A percentile compares a stretch with the other conserved stretches of the same genome.
These are phyloP conservation scores for Leiothrix lutea DNA, from an alignment of 2,113 vertebrate genomes.

Conservation along the genomic window DNA sequence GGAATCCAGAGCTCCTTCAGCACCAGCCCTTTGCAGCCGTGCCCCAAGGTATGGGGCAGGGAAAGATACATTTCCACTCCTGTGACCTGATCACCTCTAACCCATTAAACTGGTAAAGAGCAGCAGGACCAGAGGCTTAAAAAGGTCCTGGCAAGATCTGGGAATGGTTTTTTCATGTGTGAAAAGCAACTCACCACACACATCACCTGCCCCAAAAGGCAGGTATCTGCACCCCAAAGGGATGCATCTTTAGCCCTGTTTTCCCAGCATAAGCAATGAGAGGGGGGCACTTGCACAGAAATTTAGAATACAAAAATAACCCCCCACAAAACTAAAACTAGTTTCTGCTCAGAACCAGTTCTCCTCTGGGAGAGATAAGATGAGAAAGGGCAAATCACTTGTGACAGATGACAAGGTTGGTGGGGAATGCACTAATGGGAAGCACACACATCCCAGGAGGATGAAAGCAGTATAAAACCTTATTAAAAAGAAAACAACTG, in stretches of 20 bases:
- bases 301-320: not conserved
- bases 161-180: not conserved
- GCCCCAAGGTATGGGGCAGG: not conserved
- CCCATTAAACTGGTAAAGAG: not conserved
- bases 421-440: constrained; percentile 23
- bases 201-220: not conserved
- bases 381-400: constrained; percentile 19
- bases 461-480: constrained; percentile 5
- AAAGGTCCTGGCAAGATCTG: not conserved
- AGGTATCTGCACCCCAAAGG: not conserved
- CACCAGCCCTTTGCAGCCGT: not conserved
- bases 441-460: constrained; percentile 26
- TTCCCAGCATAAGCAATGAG: not conserved
- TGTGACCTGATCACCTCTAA: not conserved
- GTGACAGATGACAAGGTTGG: constrained; percentile 35
- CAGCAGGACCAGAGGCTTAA: not conserved
- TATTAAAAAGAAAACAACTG: not conserved
- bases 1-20: not conserved
- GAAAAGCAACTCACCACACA: not conserved
- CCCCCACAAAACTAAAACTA: not conserved
- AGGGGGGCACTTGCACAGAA: not conserved
- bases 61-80: accelerated
- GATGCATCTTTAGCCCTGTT: not conserved
- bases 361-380: not conserved
- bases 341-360: not conserved